Base-by-base conservation (phyloP, 35 echinoderm and acorn worm genomes). In the Apostichopus californicus region DNA sequence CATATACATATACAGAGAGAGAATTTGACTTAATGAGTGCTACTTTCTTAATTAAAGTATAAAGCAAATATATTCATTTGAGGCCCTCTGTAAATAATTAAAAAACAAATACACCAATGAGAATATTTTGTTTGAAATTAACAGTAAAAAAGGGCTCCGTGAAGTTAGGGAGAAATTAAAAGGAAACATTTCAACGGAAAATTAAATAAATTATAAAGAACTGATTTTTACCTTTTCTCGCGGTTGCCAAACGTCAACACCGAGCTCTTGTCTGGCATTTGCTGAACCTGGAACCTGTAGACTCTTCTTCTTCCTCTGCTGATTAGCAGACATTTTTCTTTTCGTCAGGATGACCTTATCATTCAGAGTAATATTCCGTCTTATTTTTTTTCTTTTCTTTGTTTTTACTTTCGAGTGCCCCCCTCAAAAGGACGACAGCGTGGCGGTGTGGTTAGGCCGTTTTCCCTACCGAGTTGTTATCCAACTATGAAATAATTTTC, bases 181-280 rank as follows among this genome's bases (percentile, higher is more conserved):
- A 34, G 28, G 28, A 34, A 34, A 34, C 28, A 34, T 34, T 34
- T 34, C 28, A 34, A 34, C 28, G 1, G 28, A 34, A 34, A 34
- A 34, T 1, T 34, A 34, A 34, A 34, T 34, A 34, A 34, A 34
- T 34, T 34, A 34, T 34, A 1, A 58, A 0, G 52, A 9, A 34
- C 28, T 34, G 28, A 34, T 34, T 72, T 23, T 92, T 96, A 96
- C 95, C 95, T 96, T 96, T 20, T 96, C 95, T n/a, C 95, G 71
- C 1, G 95, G 92, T 84, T 96, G 95, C 95, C 95, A 96, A 11
- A 96, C 93, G 57, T 96, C 95, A 56, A 94, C 57, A 9, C 95
- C 95, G 20, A 89, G 93, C 9, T 94, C 95, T 25, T 92, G 93
- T 28, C 89, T 91, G 1, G 90, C 68, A 17, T 78, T 89, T 1